Base-by-base conservation (phyloP, 1,140 invertebrate species). In the Rhynchophorus ferrugineus region DNA sequence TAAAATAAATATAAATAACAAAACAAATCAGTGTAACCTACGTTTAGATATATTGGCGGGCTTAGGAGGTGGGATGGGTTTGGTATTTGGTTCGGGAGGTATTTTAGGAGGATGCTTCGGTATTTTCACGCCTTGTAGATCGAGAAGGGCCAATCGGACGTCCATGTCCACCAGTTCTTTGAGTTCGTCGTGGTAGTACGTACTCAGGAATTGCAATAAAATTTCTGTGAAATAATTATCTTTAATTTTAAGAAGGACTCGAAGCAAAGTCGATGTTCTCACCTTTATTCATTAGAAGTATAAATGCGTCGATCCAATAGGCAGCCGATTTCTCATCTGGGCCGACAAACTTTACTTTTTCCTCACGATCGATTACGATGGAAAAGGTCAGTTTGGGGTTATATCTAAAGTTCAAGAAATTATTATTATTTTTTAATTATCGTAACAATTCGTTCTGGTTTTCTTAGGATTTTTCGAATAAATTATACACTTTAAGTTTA, bases 111-210 rank as follows among this genome's bases (percentile, higher is more conserved):
- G 46, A 44, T 48, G 43, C 42, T 59, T 62, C 14, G 67, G 66
- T 41, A 69, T 64, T 19, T 44, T 13, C 14, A 66, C 42, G 44
- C 62, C 59, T 55, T 69, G 67, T 35, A 69, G 44, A 33, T 69
- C 67, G 14, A 69, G 48, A 18, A 68, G 46, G 20, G 67, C 59
- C 24, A 69, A 24, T 19, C 56, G 52, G 5, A 64, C 49, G 44
- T 69, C 66, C 59, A 68, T 65, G 24, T 59, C 58, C 0, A 61
- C 53, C 16, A 69, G 44, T 19, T 45, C 54, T 9, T 64, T 42
- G 9, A 69, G 41, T 47, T 69, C 67, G 22, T 64, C 54, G 17
- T 52, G 35, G 34, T 64, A 65, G 17, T 56, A 55, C 1, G 57
- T 44, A 37, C 59, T 64, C 34, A 55, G 34, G n/a, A n/a, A n/a